Conservation (phyloP, 2,797 vertebrate genomes). For the Crocidura indochinensis region DNA sequence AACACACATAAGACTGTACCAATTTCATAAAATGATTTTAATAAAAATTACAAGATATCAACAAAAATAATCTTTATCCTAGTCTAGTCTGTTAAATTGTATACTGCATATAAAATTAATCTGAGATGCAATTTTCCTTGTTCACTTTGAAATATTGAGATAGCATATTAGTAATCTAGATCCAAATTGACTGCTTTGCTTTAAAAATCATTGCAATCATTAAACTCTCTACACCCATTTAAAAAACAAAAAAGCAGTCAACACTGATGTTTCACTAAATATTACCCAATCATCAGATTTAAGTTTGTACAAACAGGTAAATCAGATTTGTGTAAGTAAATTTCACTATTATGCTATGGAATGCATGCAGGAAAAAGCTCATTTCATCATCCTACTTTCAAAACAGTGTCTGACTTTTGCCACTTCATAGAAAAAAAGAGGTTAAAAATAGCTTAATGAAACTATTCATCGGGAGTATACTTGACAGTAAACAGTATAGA, state of each 20-base stretch:
- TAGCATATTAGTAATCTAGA: constrained; percentile 59
- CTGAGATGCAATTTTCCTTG: constrained; percentile 66
- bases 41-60: constrained; percentile 86
- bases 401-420: constrained; percentile 43
- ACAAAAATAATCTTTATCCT: constrained; percentile 86
- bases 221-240: constrained; percentile 47
- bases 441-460: constrained; percentile 60
- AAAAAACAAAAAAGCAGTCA: constrained; percentile 5
- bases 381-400: constrained; percentile 58
- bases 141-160: constrained; percentile 67
- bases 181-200: constrained; percentile 48
- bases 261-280: constrained; percentile 49
- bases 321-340: constrained; percentile 23
- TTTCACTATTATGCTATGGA: constrained; percentile 37
- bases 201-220: constrained; percentile 19
- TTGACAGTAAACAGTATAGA: constrained; percentile 66
- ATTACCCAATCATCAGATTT: constrained; percentile 12
- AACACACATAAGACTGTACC: constrained; percentile 68
- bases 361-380: constrained; percentile 41
- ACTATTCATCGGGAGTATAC: constrained; percentile 75
- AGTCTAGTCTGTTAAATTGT: constrained; percentile 78
- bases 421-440: constrained; percentile 44
- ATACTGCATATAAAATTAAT: constrained; percentile 77
- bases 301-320: constrained; percentile 23
- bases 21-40: constrained; percentile 85